phyloP scores from a whole-genome alignment of 2,113 vertebrate genomes.

The Zosterops lateralis region DNA sequence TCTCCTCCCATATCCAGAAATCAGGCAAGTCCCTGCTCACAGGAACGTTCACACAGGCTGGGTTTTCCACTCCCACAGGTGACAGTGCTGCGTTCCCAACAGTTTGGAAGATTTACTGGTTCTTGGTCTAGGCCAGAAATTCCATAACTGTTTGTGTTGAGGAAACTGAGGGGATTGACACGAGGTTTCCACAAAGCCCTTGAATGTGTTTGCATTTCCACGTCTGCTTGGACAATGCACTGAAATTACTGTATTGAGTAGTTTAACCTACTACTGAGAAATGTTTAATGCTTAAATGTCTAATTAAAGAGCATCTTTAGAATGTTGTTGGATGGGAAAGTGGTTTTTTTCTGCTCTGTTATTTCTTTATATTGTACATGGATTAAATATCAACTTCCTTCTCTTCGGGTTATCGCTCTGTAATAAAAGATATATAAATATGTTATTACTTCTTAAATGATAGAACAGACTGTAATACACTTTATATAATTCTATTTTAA shows the following conservation, averaged over 20 bases:
- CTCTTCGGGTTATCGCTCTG: background rate
- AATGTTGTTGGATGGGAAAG: constrained; percentile 25
- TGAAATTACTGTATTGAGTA: background rate
- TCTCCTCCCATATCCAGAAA: background rate
- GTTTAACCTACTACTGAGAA: constrained; percentile 25
- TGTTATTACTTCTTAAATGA: constrained; percentile 5
- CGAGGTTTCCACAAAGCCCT: constrained; percentile 24
- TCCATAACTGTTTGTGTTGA: background rate
- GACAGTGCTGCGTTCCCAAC: background rate
- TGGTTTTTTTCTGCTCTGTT: constrained; percentile 29
- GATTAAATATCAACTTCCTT: background rate
- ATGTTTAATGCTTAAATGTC: constrained; percentile 45
- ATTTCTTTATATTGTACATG: background rate
- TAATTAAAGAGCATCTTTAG: constrained; percentile 63
- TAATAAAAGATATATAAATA: constrained; percentile 24
- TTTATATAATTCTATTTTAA: constrained; percentile 20
- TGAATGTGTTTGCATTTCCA: constrained; percentile 32
- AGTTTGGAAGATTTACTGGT: background rate
- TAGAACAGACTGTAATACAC: constrained; percentile 5
- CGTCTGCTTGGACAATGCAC: constrained; percentile 3
- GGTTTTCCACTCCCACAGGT: background rate
- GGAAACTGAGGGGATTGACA: background rate
- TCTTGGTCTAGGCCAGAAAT: background rate
- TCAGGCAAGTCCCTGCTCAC: background rate
- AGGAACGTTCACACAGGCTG: background rate